A percentile compares a stretch with the other conserved stretches of the same genome.
phyloP scores from a whole-genome alignment of 2,113 vertebrate species.

The Danionella cerebrum region DNA sequence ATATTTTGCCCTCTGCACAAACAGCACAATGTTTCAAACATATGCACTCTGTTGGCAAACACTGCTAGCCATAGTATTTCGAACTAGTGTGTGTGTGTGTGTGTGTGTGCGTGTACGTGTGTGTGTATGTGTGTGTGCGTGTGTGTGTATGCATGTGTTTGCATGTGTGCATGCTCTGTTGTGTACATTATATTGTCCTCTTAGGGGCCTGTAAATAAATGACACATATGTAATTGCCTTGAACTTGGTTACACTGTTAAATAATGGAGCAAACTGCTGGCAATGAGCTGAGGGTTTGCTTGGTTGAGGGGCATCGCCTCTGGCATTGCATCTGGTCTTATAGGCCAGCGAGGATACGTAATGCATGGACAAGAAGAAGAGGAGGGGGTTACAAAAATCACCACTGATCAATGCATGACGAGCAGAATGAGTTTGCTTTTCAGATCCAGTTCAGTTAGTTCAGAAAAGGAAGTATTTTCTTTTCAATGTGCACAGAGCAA shows the following conservation, averaged over 20 bases:
- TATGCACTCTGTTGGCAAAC: slow-evolving; percentile 20
- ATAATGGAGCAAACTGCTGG: slow-evolving; percentile 42
- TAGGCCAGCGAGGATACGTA: slow-evolving; percentile 33
- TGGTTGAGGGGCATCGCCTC: slow-evolving; percentile 35
- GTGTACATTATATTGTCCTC: slow-evolving; percentile 31
- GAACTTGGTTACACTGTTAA: slow-evolving; percentile 39
- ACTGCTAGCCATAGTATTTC: slow-evolving; percentile 21
- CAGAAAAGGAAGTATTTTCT: background rate
- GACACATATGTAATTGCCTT: slow-evolving; percentile 39
- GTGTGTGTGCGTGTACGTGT: no score
- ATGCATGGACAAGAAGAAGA: slow-evolving; percentile 15
- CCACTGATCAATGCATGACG: slow-evolving; percentile 9
- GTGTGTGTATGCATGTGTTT: no score
- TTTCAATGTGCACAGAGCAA: background rate
- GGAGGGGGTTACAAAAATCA: background rate
- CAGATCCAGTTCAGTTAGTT: no score
- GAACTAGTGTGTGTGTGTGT: slow-evolving; percentile 15
- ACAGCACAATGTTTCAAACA: slow-evolving; percentile 4
- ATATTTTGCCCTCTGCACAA: background rate
- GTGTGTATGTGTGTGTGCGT: no score
- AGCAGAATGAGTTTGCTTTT: background rate
- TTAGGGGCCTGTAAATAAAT: slow-evolving; percentile 29
- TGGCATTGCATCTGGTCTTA: slow-evolving; percentile 42
- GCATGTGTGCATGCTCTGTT: no score
- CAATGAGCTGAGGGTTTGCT: slow-evolving; percentile 36